Base-by-base conservation (phyloP, 2,888 invertebrate genomes). In the Lydus trimaculatus region DNA sequence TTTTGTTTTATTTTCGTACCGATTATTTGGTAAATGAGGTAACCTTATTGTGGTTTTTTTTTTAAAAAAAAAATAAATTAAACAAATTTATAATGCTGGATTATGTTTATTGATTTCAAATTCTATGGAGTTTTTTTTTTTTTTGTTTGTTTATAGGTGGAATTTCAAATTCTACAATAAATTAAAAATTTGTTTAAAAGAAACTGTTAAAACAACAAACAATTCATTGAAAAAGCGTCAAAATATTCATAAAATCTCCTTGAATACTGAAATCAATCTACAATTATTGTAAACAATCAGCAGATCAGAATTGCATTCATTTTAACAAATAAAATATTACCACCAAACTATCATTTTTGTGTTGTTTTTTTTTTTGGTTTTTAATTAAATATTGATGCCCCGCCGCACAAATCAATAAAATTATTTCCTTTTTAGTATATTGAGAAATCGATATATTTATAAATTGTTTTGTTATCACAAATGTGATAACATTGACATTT, bases 261-360 rank as follows among this genome's bases (percentile, higher is more conserved):
- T 78, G 82, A 84, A 84, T 83, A 81, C 79, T 84, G 84, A 84
- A 84, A 84, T 84, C 84, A 84, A 84, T 84, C 80, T 82, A 83
- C 83, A 77, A 78, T 71, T 74, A 76, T 28, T 78, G 75, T 75
- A 78, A 78, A 76, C 76, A 78, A 79, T 81, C 81, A 82, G 83
- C 84, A 84, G 83, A 81, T 84, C 83, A 84, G 84, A 84, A 84
- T 84, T 84, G 83, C 80, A 76, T 79, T 78, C 78, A 78, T 79
- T 77, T 76, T 77, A 78, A 75, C 79, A 78, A 81, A 80, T 78
- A 79, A 77, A 76, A 73, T 43, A 43, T 43, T 17, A 43, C 17
- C n/a, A 43, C 17, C 43, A 43, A 43, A 43, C 17, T 43, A 43
- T 43, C 43, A 43, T n/a, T 43, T 8, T 5, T 43, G 11, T n/a